Base-by-base conservation (phyloP, 1,140 invertebrate genomes). In the Asobara japonica region DNA sequence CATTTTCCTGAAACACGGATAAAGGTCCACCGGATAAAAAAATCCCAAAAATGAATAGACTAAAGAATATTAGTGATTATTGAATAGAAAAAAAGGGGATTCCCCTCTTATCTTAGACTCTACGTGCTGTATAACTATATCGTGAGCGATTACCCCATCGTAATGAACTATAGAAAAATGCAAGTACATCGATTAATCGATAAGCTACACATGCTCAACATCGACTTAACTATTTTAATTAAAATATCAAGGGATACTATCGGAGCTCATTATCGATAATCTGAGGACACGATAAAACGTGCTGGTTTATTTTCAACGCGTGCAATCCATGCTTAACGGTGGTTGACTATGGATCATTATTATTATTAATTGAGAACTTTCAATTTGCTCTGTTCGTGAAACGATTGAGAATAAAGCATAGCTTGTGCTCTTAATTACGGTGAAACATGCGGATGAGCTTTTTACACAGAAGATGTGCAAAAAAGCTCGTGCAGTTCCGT, bases 201-300 rank as follows among this genome's bases (percentile, higher is more conserved):
- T 36, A 78, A 45, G 77, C 76, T 74, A 61, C 77, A 80, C 81
- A 80, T 81, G 81, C 80, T 77, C 56, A 72, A 74, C 73, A 71
- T 76, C 65, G 65, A 70, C 27, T 62, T 22, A 66, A 64, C 62
- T 56, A 64, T 74, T n/a, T 31, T 18, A 25, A 75, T 45, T 66
- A 67, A 67, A 61, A 45, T 62, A 66, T 62, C 36, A 30, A 64
- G 20, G 61, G 20, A 69, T 62, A 68, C 48, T 18, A 66, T n/a
- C 29, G 13, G 61, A 1, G 20, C 22, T 66, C 30, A 16, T 65
- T 61, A 2, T 38, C 33, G n/a, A 67, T 62, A 51, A 72, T 31
- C 25, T 0, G 6, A 62, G 13, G n/a, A 25, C 22, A 71, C 20
- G 60, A 62, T 62, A 30, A n/a, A 30, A 31, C 29, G 27, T 62